A percentile compares a stretch with the other conserved stretches of the same genome.
phyloP scores from a whole-genome alignment of 2,797 vertebrate species.

The Coccyzus lansbergi region DNA sequence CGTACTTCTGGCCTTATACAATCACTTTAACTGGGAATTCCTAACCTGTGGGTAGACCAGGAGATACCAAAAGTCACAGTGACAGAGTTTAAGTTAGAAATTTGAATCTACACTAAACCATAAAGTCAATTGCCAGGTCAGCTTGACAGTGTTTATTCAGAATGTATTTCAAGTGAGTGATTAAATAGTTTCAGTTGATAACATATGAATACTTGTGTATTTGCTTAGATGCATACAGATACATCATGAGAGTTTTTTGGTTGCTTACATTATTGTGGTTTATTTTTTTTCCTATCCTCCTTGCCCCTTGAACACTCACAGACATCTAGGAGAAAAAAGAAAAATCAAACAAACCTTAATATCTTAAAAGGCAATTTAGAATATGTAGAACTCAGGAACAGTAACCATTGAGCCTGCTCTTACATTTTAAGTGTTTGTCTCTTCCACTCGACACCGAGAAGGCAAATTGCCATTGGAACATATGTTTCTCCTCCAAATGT shows the following conservation, averaged over 20 bases:
- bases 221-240: not conserved
- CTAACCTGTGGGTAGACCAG: not conserved
- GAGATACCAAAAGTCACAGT: not conserved
- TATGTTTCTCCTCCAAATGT: not conserved
- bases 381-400: not conserved
- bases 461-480: conserved; percentile 3
- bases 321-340: not conserved
- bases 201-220: not conserved
- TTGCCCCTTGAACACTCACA: not conserved
- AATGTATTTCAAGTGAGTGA: not conserved
- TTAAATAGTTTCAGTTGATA: not conserved
- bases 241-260: not conserved
- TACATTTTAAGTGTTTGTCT: not conserved
- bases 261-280: not conserved
- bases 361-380: not conserved
- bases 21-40: not conserved
- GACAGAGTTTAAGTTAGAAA: not conserved
- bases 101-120: not conserved
- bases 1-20: not conserved
- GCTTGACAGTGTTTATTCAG: not conserved
- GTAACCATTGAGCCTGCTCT: not conserved
- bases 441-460: not conserved
- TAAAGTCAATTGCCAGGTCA: not conserved
- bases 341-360: too few species aligned
- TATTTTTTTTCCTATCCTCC: not conserved